Conservation (phyloP, 2,888 invertebrate genomes). For the Caenorhabditis virilis region DNA sequence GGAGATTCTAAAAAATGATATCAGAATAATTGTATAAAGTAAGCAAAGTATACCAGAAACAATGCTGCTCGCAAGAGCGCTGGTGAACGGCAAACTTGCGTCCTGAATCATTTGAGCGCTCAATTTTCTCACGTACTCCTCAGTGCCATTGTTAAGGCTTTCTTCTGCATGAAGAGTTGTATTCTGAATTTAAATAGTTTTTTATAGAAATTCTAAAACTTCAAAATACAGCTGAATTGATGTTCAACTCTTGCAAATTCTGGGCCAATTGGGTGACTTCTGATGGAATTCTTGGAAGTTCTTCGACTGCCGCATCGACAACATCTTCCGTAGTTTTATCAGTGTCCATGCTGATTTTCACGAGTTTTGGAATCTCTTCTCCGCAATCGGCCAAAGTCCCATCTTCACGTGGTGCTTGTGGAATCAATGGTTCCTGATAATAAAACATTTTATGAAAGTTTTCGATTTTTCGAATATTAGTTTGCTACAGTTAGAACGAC, state of each 20-base stretch:
- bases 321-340: slow-evolving; percentile 11
- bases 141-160: not conserved
- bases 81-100: slow-evolving; percentile 20
- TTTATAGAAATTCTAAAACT: too few relatives aligned
- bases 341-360: slow-evolving; percentile 33
- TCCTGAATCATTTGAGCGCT: slow-evolving; percentile 30
- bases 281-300: too few relatives aligned
- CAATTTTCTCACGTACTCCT: slow-evolving; percentile 13
- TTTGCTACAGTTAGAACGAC: not conserved
- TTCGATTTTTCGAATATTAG: not conserved
- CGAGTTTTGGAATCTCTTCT: slow-evolving; percentile 18
- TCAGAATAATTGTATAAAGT: too few relatives aligned
- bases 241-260: too few relatives aligned
- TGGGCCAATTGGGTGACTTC: slow-evolving; percentile 14
- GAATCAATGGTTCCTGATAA: slow-evolving; percentile 25
- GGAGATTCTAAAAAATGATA: too few relatives aligned
- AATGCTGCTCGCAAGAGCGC: slow-evolving; percentile 23
- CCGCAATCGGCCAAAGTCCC: slow-evolving; percentile 28
- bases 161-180: too few relatives aligned
- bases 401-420: slow-evolving; percentile 20
- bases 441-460: not conserved
- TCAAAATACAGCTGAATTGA: too few relatives aligned
- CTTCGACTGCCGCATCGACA: too few relatives aligned
- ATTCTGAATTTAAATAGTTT: too few relatives aligned
- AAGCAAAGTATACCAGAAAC: too few relatives aligned